Base-by-base conservation (phyloP, 1,140 invertebrate species). In the Bombus ignitus region DNA sequence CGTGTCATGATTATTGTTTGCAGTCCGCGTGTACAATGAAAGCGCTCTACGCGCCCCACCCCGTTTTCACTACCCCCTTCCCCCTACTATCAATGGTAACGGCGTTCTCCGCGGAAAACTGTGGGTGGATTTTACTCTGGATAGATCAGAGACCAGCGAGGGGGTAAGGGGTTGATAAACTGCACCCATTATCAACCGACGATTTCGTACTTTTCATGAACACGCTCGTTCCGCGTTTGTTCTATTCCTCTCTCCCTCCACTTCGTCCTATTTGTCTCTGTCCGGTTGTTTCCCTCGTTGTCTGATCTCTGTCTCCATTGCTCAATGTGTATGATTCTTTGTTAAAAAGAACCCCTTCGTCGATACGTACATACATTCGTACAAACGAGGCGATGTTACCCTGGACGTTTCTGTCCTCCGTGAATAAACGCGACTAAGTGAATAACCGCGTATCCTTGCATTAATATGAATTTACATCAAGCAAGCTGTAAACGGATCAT, bases 1-100 rank as follows among this genome's bases (percentile, higher is more conserved):
- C 92, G 92, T 93, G 92, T 93, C 92, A 93, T 93, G 92, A 93
- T 93, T 93, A 93, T 93, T 93, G 92, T 93, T 93, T 92, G 92
- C 92, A 92, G 88, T 85, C 87, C 89, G 87, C 86, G 86, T 73
- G 92, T 93, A 93, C 91, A 92, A 93, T 93, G 91, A 91, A 93
- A 91, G 88, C 88, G 71, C 83, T n/a, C 75, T 4, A 25, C 35
- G 47, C 12, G 12, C 74, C 4, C 47, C 73, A 15, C n/a, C 22
- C 44, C 53, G 18, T 35, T 35, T 44, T 8, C 22, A 25, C 44
- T 28, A 22, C 8, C 59, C 39, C 53, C n/a, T 1, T n/a, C 15
- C 18, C 2, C 28, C 35, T 12, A 53, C 3, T 37, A 32, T 28
- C 42, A 66, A 79, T 79, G 80, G 70, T 71, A 85, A 74, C 68